Evolutionary conservation across 1,140 invertebrate genomes (phyloP).

Genomic region (Aphaenogaster ashmeadi): DNA sequence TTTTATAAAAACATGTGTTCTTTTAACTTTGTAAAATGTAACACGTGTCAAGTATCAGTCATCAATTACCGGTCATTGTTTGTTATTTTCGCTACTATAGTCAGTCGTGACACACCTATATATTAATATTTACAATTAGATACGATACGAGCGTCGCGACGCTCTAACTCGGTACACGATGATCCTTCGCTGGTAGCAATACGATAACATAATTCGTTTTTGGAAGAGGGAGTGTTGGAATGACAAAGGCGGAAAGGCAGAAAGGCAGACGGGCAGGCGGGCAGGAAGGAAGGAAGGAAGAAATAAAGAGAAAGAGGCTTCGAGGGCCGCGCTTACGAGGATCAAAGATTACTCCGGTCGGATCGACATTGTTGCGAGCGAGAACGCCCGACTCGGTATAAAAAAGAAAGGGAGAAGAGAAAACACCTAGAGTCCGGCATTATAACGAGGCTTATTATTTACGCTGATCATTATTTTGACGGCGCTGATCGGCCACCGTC

Average conservation of each 20-base stretch:
- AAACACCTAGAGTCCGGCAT: constrained; percentile 62
- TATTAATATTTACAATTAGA: background rate
- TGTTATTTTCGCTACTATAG: background rate
- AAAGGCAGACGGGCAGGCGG: constrained; percentile 18
- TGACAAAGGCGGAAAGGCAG: constrained; percentile 46
- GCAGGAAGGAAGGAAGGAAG: constrained; percentile 25
- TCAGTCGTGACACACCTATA: background rate
- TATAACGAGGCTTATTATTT: constrained; percentile 85
- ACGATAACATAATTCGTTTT: constrained; percentile 41
- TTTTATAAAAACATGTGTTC: background rate
- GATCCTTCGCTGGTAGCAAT: constrained; percentile 4
- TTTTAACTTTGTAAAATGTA: background rate
- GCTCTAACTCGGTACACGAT: background rate
- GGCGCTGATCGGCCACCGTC: constrained; percentile 85
- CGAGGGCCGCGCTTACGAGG: constrained; percentile 58
- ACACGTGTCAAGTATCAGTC: background rate
- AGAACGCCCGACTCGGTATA: constrained; percentile 46
- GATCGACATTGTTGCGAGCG: constrained; percentile 64
- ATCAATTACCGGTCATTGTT: background rate
- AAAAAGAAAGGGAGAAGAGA: constrained; percentile 72
- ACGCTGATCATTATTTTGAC: constrained; percentile 85
- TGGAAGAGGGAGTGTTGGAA: constrained; percentile 10
- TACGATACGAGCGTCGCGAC: background rate
- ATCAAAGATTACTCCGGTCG: constrained; percentile 59
- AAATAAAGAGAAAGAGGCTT: constrained; percentile 41